Percentiles rank a stretch among this genome's conserved stretches.
phyloP scores from a whole-genome alignment of 2,113 vertebrate genomes.

The Perca fluviatilis region DNA sequence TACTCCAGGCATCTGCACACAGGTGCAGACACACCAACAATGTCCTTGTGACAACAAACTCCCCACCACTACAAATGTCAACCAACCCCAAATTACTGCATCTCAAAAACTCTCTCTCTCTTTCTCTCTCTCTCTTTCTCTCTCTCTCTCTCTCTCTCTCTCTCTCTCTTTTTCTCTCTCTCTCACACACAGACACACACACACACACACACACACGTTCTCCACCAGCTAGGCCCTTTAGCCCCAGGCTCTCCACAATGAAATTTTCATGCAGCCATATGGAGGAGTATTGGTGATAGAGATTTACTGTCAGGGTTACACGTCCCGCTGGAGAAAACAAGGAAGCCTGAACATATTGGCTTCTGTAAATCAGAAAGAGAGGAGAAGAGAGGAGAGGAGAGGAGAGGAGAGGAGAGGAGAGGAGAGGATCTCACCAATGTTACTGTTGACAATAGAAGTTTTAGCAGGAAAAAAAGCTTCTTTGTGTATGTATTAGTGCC shows the following conservation, averaged over 20 bases:
- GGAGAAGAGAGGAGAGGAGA: slow-evolving; percentile 11
- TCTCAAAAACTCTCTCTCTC: not conserved
- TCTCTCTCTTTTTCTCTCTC: too few species aligned
- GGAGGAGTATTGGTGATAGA: slow-evolving; percentile 98
- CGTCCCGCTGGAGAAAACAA: slow-evolving; percentile 76
- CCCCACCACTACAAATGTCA: slow-evolving; percentile 35
- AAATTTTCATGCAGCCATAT: slow-evolving; percentile 99
- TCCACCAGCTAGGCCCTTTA: slow-evolving; percentile 92
- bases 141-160: not conserved
- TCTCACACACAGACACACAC: slow-evolving; percentile 18
- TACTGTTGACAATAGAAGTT: not conserved
- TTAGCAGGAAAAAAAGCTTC: not conserved
- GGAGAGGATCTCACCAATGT: not conserved
- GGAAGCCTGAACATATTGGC: slow-evolving; percentile 74
- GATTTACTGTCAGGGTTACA: slow-evolving; percentile 92
- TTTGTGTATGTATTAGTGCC: slow-evolving; percentile 3
- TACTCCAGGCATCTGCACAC: slow-evolving; percentile 8
- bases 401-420: slow-evolving; percentile 9
- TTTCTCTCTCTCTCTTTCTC: slow-evolving; percentile 10
- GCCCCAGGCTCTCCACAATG: slow-evolving; percentile 94
- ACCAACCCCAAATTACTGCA: slow-evolving; percentile 37
- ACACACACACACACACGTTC: slow-evolving; percentile 32
- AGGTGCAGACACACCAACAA: slow-evolving; percentile 18
- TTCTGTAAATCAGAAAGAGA: slow-evolving; percentile 68
- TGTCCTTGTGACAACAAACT: slow-evolving; percentile 47